A percentile compares a stretch with the other conserved stretches of the same genome.
Evolutionary conservation across 2,888 invertebrate genomes (phyloP).

Genomic region (Tenodera sinensis): DNA sequence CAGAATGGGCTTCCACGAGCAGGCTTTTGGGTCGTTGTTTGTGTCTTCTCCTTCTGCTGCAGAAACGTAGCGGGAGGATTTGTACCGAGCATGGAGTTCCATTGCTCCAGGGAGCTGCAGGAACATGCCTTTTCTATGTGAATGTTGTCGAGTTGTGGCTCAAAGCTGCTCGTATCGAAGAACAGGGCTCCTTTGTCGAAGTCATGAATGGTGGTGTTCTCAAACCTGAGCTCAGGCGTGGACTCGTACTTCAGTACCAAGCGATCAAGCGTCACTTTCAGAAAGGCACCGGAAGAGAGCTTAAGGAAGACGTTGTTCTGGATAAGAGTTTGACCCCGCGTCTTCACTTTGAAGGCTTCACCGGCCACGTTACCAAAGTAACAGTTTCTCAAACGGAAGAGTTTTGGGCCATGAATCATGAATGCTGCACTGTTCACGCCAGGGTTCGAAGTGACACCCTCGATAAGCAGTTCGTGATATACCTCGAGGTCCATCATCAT

Average conservation of each 20-base stretch:
- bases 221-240: constrained; percentile 55
- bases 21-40: neutral
- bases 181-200: constrained; percentile 57
- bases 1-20: constrained; percentile 13
- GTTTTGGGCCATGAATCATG: constrained; percentile 59
- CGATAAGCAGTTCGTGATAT: constrained; percentile 60
- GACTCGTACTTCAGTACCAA: constrained; percentile 24
- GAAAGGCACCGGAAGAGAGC: constrained; percentile 59
- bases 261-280: constrained; percentile 50
- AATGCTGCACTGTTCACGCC: constrained; percentile 66
- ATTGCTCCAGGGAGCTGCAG: constrained; percentile 48
- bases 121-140: constrained; percentile 58
- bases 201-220: constrained; percentile 59
- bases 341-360: constrained; percentile 60
- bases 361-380: constrained; percentile 57
- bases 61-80: constrained; percentile 28
- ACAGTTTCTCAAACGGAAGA: constrained; percentile 59
- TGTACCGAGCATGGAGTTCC: constrained; percentile 34
- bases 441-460: constrained; percentile 57
- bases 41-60: neutral
- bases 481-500: constrained; percentile 72
- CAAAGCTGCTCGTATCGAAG: constrained; percentile 55
- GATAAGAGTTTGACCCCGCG: constrained; percentile 61
- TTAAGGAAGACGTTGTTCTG: constrained; percentile 60
- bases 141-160: constrained; percentile 55